Percentiles rank a stretch among this genome's conserved stretches.
phyloP scores from a whole-genome alignment of 2,113 vertebrate genomes.

The Myocastor coypus region DNA sequence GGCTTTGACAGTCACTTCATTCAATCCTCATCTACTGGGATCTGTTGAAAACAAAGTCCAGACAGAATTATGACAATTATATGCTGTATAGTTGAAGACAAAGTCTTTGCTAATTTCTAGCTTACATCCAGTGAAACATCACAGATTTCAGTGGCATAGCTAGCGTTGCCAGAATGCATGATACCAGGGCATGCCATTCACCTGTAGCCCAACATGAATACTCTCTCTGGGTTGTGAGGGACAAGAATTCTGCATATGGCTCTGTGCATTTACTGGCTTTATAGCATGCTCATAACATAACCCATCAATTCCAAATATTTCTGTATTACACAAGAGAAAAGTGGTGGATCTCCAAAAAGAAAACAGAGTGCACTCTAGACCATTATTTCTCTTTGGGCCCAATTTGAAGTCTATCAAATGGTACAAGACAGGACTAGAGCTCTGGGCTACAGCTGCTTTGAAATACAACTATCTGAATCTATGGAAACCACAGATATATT shows the following conservation, averaged over 20 bases:
- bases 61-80: constrained; percentile 77
- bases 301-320: constrained; percentile 17
- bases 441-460: constrained; percentile 15
- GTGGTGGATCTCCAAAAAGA: not conserved
- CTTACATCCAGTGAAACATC: constrained; percentile 11
- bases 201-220: not conserved
- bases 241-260: not conserved
- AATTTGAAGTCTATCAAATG: constrained; percentile 64
- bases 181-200: not conserved
- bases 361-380: not conserved
- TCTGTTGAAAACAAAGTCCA: constrained; percentile 86
- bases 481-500: not conserved
- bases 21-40: constrained; percentile 83
- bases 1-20: constrained; percentile 84
- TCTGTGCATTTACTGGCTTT: not conserved
- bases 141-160: not conserved
- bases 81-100: constrained; percentile 54
- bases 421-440: constrained; percentile 21
- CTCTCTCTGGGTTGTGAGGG: not conserved
- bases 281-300: not conserved
- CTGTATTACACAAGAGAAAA: constrained; percentile 21
- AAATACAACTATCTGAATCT: constrained; percentile 1
- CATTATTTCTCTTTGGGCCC: constrained; percentile 47
- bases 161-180: not conserved
- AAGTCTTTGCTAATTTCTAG: constrained; percentile 64